These are phyloP conservation scores for Operophtera brumata DNA, from an alignment of 2,888 invertebrate genomes.

Conservation along the genomic window DNA sequence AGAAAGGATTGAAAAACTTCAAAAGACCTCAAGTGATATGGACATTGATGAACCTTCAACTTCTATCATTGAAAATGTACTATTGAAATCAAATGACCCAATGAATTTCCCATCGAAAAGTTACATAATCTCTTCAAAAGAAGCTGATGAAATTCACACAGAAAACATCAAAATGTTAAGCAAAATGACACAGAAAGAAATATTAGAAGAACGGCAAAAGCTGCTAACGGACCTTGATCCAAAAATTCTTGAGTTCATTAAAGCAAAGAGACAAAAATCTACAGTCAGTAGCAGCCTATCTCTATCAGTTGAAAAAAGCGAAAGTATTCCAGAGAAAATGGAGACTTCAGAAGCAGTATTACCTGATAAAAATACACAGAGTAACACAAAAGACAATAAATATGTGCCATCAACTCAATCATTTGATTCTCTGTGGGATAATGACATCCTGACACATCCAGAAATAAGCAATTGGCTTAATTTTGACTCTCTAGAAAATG, in stretches of 20 bases:
- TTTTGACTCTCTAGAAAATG: slow-evolving; percentile 91
- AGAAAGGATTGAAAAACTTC: slow-evolving; percentile 39
- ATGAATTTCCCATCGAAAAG: slow-evolving; percentile 62
- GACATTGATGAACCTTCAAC: slow-evolving; percentile 50
- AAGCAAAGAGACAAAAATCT: slow-evolving; percentile 52
- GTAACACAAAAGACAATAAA: neutral
- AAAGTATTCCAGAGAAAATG: slow-evolving; percentile 41
- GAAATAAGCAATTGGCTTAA: slow-evolving; percentile 88
- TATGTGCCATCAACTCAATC: slow-evolving; percentile 12
- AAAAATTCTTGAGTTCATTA: slow-evolving; percentile 84
- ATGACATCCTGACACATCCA: slow-evolving; percentile 81
- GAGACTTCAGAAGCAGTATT: slow-evolving; percentile 48
- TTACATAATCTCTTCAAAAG: slow-evolving; percentile 70
- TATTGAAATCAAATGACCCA: slow-evolving; percentile 9
- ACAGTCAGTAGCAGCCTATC: neutral
- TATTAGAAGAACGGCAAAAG: slow-evolving; percentile 86
- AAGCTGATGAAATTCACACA: slow-evolving; percentile 83
- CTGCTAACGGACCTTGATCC: slow-evolving; percentile 84
- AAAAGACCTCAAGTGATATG: slow-evolving; percentile 41
- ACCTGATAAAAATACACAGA: neutral
- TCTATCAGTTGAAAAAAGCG: neutral
- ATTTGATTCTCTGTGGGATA: slow-evolving; percentile 68
- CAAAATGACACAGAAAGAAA: slow-evolving; percentile 87
- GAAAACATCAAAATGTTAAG: slow-evolving; percentile 86
- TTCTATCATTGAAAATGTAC: neutral